phyloP scores from a whole-genome alignment of 2,113 vertebrate genomes.

The Beaufortia kweichowensis region DNA sequence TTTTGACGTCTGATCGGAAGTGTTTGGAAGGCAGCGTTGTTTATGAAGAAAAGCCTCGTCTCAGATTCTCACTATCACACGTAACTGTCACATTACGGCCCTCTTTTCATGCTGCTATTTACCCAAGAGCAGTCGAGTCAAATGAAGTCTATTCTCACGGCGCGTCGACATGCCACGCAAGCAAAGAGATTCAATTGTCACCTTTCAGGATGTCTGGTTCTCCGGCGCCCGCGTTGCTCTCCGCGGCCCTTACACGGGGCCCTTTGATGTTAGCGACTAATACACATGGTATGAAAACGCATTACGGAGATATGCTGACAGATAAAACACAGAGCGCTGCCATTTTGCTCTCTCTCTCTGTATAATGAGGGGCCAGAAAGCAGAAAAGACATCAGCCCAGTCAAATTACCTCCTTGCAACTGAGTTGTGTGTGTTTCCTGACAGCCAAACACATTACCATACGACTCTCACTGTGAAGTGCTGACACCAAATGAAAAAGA shows the following conservation, averaged over 20 bases:
- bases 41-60: conserved; percentile 30
- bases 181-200: conserved; percentile 63
- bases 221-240: conserved; percentile 16
- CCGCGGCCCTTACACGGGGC: conserved; percentile 41
- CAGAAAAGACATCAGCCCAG: conserved; percentile 57
- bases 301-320: conserved; percentile 59
- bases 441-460: conserved; percentile 60
- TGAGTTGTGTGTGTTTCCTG: conserved; percentile 53
- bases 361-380: conserved; percentile 56
- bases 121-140: conserved; percentile 54
- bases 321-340: conserved; percentile 57
- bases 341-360: conserved; percentile 53
- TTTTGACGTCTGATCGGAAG: conserved; percentile 60
- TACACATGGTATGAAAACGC: conserved; percentile 55
- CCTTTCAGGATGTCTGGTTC: conserved; percentile 58
- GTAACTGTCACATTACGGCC: conserved; percentile 53
- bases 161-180: conserved; percentile 48
- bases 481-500: conserved; percentile 48
- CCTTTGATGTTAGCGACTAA: conserved; percentile 61
- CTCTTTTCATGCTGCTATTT: conserved; percentile 59
- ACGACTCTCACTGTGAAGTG: conserved; percentile 53
- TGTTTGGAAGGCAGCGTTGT: conserved; percentile 59
- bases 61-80: conserved; percentile 33
- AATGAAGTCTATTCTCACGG: conserved; percentile 49
- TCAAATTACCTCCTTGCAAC: conserved; percentile 56